Base-by-base conservation (phyloP, 2,113 vertebrate species). In the Electrona antarctica region DNA sequence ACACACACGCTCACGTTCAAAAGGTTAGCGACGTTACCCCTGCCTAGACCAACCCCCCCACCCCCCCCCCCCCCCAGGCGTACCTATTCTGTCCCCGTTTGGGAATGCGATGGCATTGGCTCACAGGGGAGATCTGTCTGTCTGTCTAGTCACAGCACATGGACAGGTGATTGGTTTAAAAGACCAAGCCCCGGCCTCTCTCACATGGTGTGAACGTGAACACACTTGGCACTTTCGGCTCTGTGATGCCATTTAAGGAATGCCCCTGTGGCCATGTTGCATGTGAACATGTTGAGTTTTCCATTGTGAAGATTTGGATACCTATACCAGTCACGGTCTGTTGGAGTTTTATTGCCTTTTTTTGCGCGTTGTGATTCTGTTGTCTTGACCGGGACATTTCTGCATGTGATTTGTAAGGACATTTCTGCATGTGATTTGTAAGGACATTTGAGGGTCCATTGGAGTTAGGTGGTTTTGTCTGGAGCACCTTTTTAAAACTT, bases 231-330 rank as follows among this genome's bases (percentile, higher is more conserved):
- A 47, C 69, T 67, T 69, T 3, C 61, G 73, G 67, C 60, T 66
- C 51, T 64, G 74, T 15, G 9, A 68, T 60, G 60, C 77, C 76
- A 76, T 88, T 71, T 87, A 80, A 87, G 83, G 83, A 89, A 88
- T 87, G 63, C 67, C 64, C 69, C 56, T 60, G 52, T 46, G 67
- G 68, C 73, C 51, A 67, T 67, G 55, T n/a, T n/a, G n/a, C n/a
- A n/a, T n/a, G n/a, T n/a, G n/a, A 77, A 67, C 21, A 21, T 11
- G 52, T 67, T 74, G 65, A 49, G 71, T 46, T 73, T 69, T 64
- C 65, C 68, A 49, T 59, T 64, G 14, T 13, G 68, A 59, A 14
- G 14, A 72, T 64, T 33, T 67, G n/a, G 60, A 70, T 7, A 47
- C 21, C 21, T 21, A 21, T 21, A 21, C 9, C 57, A 61, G 58